Conservation (phyloP, 1,140 invertebrate species). For the Drosophila nannoptera region DNA sequence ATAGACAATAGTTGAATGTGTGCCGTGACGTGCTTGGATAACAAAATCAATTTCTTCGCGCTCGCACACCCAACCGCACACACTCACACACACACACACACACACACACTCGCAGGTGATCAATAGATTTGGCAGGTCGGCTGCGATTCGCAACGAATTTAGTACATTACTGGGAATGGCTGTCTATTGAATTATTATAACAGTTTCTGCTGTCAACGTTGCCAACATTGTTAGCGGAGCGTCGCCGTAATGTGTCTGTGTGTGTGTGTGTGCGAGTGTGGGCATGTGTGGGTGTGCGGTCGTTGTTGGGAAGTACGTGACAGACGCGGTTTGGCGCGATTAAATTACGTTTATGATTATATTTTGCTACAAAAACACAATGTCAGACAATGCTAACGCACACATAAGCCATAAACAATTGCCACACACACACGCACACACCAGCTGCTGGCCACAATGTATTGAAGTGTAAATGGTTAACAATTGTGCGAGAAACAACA, state of each 20-base stretch:
- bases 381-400: slow-evolving; percentile 37
- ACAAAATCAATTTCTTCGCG: slow-evolving; percentile 72
- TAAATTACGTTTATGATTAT: slow-evolving; percentile 78
- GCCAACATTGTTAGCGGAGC: slow-evolving; percentile 52
- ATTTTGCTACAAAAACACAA: slow-evolving; percentile 70
- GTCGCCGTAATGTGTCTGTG: slow-evolving; percentile 9
- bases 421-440: slow-evolving; percentile 21
- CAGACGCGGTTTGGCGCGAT: slow-evolving; percentile 74
- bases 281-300: slow-evolving; percentile 35
- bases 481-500: slow-evolving; percentile 63
- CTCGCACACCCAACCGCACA: slow-evolving; percentile 13
- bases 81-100: slow-evolving; percentile 6
- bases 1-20: slow-evolving; percentile 68
- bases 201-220: slow-evolving; percentile 73
- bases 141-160: slow-evolving; percentile 67
- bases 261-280: slow-evolving; percentile 32
- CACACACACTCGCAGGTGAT: slow-evolving; percentile 51
- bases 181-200: slow-evolving; percentile 78
- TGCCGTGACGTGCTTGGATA: slow-evolving; percentile 68
- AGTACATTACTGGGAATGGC: slow-evolving; percentile 69
- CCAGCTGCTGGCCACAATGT: slow-evolving; percentile 59
- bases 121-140: slow-evolving; percentile 71
- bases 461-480: slow-evolving; percentile 76
- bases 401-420: slow-evolving; percentile 38
- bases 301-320: slow-evolving; percentile 71